Percentiles rank a stretch among this genome's conserved stretches.
These are phyloP conservation scores for Enteromius viviparus DNA, from an alignment of 2,797 vertebrate species.

Conservation along the genomic window DNA sequence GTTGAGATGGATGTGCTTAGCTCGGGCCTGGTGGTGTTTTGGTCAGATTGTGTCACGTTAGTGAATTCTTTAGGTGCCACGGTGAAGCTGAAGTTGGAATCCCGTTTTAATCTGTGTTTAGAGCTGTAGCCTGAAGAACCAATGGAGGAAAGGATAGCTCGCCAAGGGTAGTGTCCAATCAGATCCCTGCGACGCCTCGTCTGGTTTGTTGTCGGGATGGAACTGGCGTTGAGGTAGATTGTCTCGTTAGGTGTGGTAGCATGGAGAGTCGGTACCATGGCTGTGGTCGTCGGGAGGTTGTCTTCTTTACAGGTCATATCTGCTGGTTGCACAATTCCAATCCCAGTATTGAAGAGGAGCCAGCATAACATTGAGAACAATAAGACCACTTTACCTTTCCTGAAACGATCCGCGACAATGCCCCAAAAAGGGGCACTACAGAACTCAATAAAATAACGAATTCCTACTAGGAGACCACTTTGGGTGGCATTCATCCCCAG, in stretches of 20 bases:
- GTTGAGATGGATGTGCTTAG: not conserved
- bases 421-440: constrained; percentile 99
- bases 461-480: constrained; percentile 92
- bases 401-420: constrained; percentile 93
- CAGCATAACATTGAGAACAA: constrained; percentile 95
- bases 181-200: constrained; percentile 61
- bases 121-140: constrained; percentile 1
- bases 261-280: not conserved
- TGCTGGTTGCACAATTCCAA: constrained; percentile 91
- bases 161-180: constrained; percentile 15
- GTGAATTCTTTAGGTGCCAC: not conserved
- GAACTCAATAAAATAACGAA: constrained; percentile 98
- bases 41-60: not conserved
- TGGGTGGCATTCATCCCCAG: constrained; percentile 92
- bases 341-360: constrained; percentile 93
- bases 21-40: not conserved
- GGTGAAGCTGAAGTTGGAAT: constrained; percentile 41
- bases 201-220: not conserved
- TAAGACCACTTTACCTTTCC: constrained; percentile 90
- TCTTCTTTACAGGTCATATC: constrained; percentile 83
- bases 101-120: constrained; percentile 53
- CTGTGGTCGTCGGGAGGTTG: constrained; percentile 54
- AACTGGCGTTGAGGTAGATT: constrained; percentile 2
- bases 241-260: constrained; percentile 10
- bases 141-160: constrained; percentile 7